Percentiles rank a stretch among this genome's conserved stretches.
Evolutionary conservation across 2,888 invertebrate genomes (phyloP).

Genomic region (Troides helena): DNA sequence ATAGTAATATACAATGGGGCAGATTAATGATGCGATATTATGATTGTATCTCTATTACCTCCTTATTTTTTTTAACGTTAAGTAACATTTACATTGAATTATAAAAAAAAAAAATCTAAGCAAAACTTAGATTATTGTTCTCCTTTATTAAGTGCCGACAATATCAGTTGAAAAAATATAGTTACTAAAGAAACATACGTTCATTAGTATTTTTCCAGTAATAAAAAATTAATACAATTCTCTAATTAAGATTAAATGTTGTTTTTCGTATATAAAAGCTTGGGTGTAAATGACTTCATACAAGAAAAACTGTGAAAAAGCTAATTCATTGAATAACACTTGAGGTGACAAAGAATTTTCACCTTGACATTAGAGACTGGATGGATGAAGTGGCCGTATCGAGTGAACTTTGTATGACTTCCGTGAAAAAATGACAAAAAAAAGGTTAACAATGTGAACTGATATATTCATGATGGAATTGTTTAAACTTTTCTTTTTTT

Average conservation of each 20-base stretch:
- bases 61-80: too few species aligned
- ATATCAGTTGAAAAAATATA: too few species aligned
- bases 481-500: neutral
- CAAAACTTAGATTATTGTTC: too few species aligned
- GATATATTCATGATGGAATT: neutral
- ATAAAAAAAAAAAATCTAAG: too few species aligned
- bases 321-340: neutral
- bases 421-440: neutral
- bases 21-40: too few species aligned
- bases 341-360: neutral
- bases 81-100: too few species aligned
- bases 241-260: neutral
- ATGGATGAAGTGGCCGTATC: neutral
- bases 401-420: neutral
- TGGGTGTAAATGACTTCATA: neutral
- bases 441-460: neutral
- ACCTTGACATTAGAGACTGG: slow-evolving; percentile 1
- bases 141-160: too few species aligned
- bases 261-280: neutral
- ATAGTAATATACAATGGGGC: too few species aligned
- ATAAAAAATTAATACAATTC: neutral
- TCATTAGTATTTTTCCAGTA: too few species aligned
- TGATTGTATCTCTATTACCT: too few species aligned
- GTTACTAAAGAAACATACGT: too few species aligned
- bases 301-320: neutral